Evolutionary conservation across 1,140 invertebrate species (phyloP).

Genomic region (Melitaea cinxia): DNA sequence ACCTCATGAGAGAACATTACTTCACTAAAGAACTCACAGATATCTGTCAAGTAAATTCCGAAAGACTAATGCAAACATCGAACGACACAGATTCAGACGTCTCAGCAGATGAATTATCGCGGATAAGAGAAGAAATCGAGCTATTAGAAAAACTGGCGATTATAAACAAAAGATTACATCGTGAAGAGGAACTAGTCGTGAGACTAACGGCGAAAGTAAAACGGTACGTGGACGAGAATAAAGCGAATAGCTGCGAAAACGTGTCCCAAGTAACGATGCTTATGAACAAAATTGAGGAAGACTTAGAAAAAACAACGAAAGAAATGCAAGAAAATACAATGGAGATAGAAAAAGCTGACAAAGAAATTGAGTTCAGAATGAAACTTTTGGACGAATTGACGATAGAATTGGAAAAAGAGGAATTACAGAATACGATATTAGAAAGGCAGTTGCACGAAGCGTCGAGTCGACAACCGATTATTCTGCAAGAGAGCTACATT

Average conservation of each 20-base stretch:
- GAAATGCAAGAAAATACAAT: constrained; percentile 84
- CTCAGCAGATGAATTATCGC: constrained; percentile 77
- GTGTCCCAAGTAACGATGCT: constrained; percentile 78
- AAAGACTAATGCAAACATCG: constrained; percentile 77
- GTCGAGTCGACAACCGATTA: constrained; percentile 71
- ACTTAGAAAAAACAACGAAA: constrained; percentile 83
- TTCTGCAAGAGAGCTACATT: constrained; percentile 73
- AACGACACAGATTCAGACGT: constrained; percentile 81
- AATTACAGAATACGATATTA: constrained; percentile 80
- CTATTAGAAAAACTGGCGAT: constrained; percentile 87
- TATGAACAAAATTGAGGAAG: constrained; percentile 77
- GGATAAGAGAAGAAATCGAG: constrained; percentile 84
- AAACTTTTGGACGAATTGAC: constrained; percentile 84
- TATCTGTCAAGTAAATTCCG: constrained; percentile 79
- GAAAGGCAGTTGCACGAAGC: constrained; percentile 74
- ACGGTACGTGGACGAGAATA: constrained; percentile 84
- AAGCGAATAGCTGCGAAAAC: constrained; percentile 81
- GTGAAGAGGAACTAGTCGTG: constrained; percentile 86
- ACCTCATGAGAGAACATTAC: constrained; percentile 79
- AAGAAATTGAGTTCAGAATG: constrained; percentile 84
- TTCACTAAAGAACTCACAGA: constrained; percentile 80
- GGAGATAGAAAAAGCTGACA: constrained; percentile 84
- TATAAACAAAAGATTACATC: constrained; percentile 86
- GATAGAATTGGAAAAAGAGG: constrained; percentile 84
- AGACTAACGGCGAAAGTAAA: constrained; percentile 85